Evolutionary conservation across 2,888 invertebrate genomes (phyloP).

Genomic region (Orchesella flavescens): DNA sequence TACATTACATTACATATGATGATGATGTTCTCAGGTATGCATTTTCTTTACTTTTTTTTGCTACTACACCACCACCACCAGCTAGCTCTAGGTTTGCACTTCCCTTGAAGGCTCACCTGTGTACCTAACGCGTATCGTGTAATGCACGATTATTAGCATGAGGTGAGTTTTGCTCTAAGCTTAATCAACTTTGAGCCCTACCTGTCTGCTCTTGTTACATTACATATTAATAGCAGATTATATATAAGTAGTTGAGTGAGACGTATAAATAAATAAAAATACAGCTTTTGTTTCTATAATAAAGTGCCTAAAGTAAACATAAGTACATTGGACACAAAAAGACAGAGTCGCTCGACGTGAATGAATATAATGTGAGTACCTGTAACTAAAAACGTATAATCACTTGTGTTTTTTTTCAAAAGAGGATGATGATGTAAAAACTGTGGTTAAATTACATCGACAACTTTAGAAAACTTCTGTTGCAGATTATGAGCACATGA

Average conservation of each 20-base stretch:
- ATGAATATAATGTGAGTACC: too few species aligned
- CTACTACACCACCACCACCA: too few species aligned
- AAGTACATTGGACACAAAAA: too few species aligned
- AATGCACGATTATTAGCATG: not conserved
- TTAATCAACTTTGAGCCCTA: not conserved
- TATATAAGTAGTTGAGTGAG: too few species aligned
- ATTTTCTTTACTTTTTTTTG: not conserved
- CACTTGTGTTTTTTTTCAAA: not conserved
- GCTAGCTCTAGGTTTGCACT: not conserved
- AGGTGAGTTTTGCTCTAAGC: not conserved
- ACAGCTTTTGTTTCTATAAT: too few species aligned
- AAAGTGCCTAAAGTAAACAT: too few species aligned
- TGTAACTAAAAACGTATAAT: too few species aligned
- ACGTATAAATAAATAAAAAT: too few species aligned
- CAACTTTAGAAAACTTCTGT: constrained; percentile 51
- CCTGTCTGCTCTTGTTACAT: not conserved
- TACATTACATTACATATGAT: constrained; percentile 12
- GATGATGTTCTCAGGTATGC: not conserved
- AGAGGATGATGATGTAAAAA: constrained; percentile 50
- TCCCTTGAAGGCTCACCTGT: constrained; percentile 17
- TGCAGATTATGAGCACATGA: not conserved
- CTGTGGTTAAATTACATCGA: constrained; percentile 47
- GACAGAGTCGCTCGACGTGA: too few species aligned
- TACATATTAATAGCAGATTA: not conserved
- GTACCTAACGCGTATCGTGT: not conserved